These are phyloP conservation scores for Ophion slaviceki DNA, from an alignment of 2,888 invertebrate species.

Conservation along the genomic window DNA sequence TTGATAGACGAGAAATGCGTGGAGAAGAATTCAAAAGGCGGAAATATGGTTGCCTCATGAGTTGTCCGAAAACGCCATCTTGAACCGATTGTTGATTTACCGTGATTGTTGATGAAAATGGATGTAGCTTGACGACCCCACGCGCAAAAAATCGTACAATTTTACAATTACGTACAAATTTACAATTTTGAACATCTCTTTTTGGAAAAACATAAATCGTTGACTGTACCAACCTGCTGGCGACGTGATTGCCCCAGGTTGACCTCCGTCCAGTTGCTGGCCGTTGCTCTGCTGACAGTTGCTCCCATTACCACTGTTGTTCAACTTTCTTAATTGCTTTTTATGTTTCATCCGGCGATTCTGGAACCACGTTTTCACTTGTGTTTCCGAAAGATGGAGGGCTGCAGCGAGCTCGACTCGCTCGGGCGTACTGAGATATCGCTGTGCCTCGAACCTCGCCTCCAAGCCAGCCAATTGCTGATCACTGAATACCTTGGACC, in stretches of 20 bases:
- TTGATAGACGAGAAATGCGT: too few relatives aligned
- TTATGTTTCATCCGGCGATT: conserved; percentile 98
- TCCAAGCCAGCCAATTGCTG: conserved; percentile 94
- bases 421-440: conserved; percentile 98
- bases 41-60: too few relatives aligned
- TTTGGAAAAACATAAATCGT: not conserved
- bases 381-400: conserved; percentile 96
- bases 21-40: too few relatives aligned
- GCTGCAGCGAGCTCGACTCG: conserved; percentile 97
- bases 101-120: too few relatives aligned
- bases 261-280: conserved; percentile 74
- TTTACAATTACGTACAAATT: too few relatives aligned
- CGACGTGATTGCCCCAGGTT: conserved; percentile 77
- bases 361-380: conserved; percentile 99
- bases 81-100: too few relatives aligned
- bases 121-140: too few relatives aligned
- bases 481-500: conserved; percentile 87
- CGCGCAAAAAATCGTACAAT: too few relatives aligned
- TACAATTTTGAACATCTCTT: too few relatives aligned
- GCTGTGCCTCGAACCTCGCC: conserved; percentile 96
- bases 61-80: too few relatives aligned
- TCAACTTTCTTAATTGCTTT: conserved; percentile 92
- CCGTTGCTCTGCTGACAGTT: conserved; percentile 69
- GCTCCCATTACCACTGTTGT: conserved; percentile 77
- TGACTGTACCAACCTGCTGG: conserved; percentile 76